A percentile compares a stretch with the other conserved stretches of the same genome.
Conservation (phyloP, 2,797 vertebrate species). For the Typhlichthys eigenmanni region DNA sequence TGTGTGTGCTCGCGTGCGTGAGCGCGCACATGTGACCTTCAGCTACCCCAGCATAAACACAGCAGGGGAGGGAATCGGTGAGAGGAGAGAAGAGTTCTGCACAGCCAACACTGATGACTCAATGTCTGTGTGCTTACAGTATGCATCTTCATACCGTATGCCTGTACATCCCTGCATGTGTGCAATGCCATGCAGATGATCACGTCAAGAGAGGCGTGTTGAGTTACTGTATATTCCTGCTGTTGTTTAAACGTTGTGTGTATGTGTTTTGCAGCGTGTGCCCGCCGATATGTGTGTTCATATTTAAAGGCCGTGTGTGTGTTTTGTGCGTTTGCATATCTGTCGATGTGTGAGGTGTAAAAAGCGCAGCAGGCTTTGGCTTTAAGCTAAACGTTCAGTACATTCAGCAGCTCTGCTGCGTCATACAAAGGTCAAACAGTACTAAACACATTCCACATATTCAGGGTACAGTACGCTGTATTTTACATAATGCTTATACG, state of each 20-base stretch:
- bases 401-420: too few species aligned
- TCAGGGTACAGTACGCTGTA: neutral
- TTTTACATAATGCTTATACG: neutral
- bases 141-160: neutral
- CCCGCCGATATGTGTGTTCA: too few species aligned
- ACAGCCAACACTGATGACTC: conserved; percentile 53
- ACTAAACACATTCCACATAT: neutral
- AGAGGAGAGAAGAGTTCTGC: conserved; percentile 28
- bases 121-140: conserved; percentile 16
- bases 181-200: neutral
- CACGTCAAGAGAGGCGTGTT: neutral
- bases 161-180: conserved; percentile 5
- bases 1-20: conserved; percentile 25
- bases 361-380: neutral
- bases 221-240: neutral
- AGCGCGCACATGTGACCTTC: conserved; percentile 47
- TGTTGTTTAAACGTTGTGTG: neutral
- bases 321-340: conserved; percentile 1
- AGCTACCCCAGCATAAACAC: conserved; percentile 37
- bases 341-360: conserved; percentile 18
- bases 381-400: too few species aligned
- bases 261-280: neutral
- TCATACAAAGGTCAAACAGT: too few species aligned
- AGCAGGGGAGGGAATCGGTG: conserved; percentile 38
- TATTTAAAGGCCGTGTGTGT: conserved; percentile 14